Evolutionary conservation across 1,140 invertebrate genomes (phyloP).

Genomic region (Papilio polytes): DNA sequence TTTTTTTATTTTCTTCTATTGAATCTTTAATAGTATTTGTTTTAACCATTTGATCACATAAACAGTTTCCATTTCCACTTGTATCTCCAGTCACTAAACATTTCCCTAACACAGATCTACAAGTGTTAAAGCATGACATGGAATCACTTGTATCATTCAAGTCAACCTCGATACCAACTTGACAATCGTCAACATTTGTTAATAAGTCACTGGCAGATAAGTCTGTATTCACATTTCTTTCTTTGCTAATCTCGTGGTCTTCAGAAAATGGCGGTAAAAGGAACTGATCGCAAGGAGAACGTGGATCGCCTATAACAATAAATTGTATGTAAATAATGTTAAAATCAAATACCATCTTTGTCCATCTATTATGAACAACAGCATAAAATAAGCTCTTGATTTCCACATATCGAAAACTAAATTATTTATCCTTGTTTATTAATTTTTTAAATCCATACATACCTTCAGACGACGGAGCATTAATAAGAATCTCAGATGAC

Average conservation of each 20-base stretch:
- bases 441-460: not conserved
- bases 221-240: not conserved
- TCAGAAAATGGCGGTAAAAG: not conserved
- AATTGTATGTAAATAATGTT: not conserved
- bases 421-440: no score
- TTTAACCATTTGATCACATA: constrained; percentile 64
- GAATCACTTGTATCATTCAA: constrained; percentile 37
- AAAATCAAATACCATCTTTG: not conserved
- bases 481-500: not conserved
- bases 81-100: constrained; percentile 58
- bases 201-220: not conserved
- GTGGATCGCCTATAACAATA: not conserved
- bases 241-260: constrained; percentile 3
- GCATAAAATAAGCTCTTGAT: no score
- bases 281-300: not conserved
- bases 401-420: no score
- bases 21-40: constrained; percentile 40
- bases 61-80: constrained; percentile 49
- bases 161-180: constrained; percentile 33
- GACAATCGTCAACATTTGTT: not conserved
- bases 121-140: constrained; percentile 48
- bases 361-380: no score
- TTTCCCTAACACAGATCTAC: constrained; percentile 56
- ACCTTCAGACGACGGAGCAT: not conserved
- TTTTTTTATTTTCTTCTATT: constrained; percentile 36